Percentiles rank a stretch among this genome's conserved stretches.
These are phyloP conservation scores for Platycercus adscitus DNA, from an alignment of 2,113 vertebrate species.

Conservation along the genomic window DNA sequence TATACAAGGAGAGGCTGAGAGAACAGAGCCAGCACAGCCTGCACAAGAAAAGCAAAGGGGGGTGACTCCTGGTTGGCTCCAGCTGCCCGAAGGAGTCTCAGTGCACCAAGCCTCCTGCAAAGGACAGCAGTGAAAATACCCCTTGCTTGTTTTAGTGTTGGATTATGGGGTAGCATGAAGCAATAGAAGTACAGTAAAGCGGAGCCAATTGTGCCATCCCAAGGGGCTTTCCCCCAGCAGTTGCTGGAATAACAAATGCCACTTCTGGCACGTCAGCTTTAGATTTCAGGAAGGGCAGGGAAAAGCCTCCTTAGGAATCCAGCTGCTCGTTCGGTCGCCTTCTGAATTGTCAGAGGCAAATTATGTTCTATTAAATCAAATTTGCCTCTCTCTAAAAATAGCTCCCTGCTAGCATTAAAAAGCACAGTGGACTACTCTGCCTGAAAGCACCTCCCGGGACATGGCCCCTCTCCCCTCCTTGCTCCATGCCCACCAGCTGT, in stretches of 20 bases:
- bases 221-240: slow-evolving; percentile 39
- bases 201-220: not conserved
- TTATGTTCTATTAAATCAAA: slow-evolving; percentile 66
- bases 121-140: not conserved
- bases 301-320: slow-evolving; percentile 55
- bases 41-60: not conserved
- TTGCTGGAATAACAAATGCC: slow-evolving; percentile 20
- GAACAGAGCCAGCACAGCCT: not conserved
- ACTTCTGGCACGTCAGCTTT: not conserved
- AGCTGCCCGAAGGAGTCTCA: rapidly evolving
- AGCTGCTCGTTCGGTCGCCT: slow-evolving; percentile 38
- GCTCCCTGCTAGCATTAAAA: slow-evolving; percentile 35
- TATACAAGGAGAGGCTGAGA: not conserved
- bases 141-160: rapidly evolving
- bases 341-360: slow-evolving; percentile 58
- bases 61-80: not conserved
- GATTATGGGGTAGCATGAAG: not conserved
- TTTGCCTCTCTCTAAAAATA: slow-evolving; percentile 64
- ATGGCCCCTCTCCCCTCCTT: not conserved
- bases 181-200: not conserved
- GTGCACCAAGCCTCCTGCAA: rapidly evolving
- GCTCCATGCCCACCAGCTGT: not conserved
- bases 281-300: slow-evolving; percentile 33
- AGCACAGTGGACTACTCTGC: not conserved
- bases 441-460: not conserved